Conservation (phyloP, 2,113 vertebrate species). For the Lipophrys pholis region DNA sequence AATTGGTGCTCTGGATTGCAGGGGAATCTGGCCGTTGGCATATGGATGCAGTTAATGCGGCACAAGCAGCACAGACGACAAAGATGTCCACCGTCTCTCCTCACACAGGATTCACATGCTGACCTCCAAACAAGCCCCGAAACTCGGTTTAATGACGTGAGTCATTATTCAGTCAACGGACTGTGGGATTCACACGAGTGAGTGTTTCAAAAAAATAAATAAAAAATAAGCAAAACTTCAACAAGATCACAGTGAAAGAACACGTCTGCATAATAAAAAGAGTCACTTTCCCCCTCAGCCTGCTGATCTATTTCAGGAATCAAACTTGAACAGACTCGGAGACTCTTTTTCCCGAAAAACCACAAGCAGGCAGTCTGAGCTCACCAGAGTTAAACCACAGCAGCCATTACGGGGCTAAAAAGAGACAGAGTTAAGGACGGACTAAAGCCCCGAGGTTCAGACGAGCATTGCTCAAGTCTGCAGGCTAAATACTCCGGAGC, state of each 20-base stretch:
- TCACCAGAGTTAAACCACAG: constrained; percentile 64
- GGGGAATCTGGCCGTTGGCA: constrained; percentile 42
- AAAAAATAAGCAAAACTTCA: background rate
- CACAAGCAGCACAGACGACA: constrained; percentile 11
- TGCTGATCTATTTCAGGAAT: constrained; percentile 67
- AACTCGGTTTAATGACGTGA: constrained; percentile 14
- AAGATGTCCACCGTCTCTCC: constrained; percentile 7
- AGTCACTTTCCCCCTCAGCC: constrained; percentile 30
- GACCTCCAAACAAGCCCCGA: no score
- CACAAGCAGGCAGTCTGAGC: constrained; percentile 54
- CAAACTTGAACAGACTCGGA: constrained; percentile 59
- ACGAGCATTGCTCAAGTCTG: constrained; percentile 2
- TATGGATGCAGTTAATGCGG: constrained; percentile 56
- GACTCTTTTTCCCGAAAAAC: constrained; percentile 64
- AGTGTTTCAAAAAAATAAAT: constrained; percentile 12
- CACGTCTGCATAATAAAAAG: constrained; percentile 36
- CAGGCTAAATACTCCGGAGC: constrained; percentile 1
- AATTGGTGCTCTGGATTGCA: constrained; percentile 26
- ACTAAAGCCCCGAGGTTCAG: constrained; percentile 32
- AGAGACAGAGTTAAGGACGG: constrained; percentile 24
- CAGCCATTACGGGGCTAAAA: constrained; percentile 63
- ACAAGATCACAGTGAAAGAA: constrained; percentile 14
- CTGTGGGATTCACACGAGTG: background rate
- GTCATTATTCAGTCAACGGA: background rate
- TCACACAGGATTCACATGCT: no score